Conservation (phyloP, 2,113 vertebrate species). For the Maccullochella peelii region DNA sequence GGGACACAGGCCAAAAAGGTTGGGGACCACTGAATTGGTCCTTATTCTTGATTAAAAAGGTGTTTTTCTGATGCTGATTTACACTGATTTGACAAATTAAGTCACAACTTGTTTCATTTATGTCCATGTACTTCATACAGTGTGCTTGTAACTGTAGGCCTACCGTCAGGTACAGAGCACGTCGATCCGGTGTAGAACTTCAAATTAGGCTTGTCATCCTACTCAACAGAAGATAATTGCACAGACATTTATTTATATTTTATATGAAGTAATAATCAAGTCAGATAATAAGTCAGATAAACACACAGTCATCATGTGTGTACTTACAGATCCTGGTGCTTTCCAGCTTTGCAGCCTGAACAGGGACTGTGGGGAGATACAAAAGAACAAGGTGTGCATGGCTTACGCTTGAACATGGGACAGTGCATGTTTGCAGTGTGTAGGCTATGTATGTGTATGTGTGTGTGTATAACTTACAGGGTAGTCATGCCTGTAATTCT, state of each 20-base stretch:
- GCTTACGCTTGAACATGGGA: background rate
- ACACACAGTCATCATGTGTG: background rate
- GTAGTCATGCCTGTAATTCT: conserved; percentile 87
- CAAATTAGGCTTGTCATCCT: conserved; percentile 83
- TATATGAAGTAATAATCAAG: background rate
- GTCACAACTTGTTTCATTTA: background rate
- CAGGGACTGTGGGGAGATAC: background rate
- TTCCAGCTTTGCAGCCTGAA: rapidly evolving
- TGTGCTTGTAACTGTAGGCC: background rate
- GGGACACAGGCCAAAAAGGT: background rate
- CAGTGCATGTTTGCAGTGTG: background rate
- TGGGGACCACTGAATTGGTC: background rate
- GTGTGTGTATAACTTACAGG: conserved; percentile 80
- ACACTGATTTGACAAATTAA: background rate
- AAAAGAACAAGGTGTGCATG: background rate
- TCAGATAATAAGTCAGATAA: background rate
- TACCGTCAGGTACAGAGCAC: conserved; percentile 84
- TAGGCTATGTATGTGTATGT: background rate
- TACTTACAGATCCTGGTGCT: background rate
- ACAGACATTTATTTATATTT: background rate
- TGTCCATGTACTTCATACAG: background rate
- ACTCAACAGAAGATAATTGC: background rate
- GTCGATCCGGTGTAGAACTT: conserved; percentile 87
- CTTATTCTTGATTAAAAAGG: background rate
- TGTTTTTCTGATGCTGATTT: background rate